These are phyloP conservation scores for Sphaerophoria rueppellii DNA, from an alignment of 2,888 invertebrate genomes.

Conservation along the genomic window DNA sequence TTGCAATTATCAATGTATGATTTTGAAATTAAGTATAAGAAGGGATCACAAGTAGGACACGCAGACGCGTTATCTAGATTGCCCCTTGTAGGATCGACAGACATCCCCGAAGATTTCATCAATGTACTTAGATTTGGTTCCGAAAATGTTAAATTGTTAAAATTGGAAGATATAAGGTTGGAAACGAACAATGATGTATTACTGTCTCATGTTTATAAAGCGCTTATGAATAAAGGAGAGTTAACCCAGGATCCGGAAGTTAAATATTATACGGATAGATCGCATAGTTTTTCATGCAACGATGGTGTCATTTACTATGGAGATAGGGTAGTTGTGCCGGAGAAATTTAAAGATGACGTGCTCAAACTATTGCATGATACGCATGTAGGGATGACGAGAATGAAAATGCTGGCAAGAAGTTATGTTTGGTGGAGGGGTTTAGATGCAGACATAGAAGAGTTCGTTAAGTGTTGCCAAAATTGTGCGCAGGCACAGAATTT, in stretches of 20 bases:
- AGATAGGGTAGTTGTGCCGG: slow-evolving; percentile 64
- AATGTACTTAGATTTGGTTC: slow-evolving; percentile 5
- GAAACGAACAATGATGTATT: slow-evolving; percentile 29
- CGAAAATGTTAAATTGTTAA: neutral
- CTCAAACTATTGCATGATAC: slow-evolving; percentile 70
- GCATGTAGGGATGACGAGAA: slow-evolving; percentile 72
- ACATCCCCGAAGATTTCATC: slow-evolving; percentile 10
- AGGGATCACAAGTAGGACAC: slow-evolving; percentile 30
- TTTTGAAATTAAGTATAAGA: slow-evolving; percentile 40
- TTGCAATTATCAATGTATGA: slow-evolving; percentile 22
- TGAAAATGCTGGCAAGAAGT: no score
- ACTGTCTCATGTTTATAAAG: neutral
- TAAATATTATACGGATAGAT: slow-evolving; percentile 21
- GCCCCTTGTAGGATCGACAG: slow-evolving; percentile 22
- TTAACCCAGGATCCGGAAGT: neutral
- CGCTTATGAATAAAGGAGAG: slow-evolving; percentile 2
- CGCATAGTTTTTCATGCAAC: neutral
- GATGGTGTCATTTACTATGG: neutral
- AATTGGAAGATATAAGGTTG: neutral
- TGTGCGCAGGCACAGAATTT: no score
- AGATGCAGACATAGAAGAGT: no score
- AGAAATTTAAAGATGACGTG: slow-evolving; percentile 47
- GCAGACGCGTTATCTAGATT: slow-evolving; percentile 48
- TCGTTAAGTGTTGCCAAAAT: no score
- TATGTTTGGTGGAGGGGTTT: no score